phyloP scores from a whole-genome alignment of 2,113 vertebrate genomes.

The Anhinga anhinga region DNA sequence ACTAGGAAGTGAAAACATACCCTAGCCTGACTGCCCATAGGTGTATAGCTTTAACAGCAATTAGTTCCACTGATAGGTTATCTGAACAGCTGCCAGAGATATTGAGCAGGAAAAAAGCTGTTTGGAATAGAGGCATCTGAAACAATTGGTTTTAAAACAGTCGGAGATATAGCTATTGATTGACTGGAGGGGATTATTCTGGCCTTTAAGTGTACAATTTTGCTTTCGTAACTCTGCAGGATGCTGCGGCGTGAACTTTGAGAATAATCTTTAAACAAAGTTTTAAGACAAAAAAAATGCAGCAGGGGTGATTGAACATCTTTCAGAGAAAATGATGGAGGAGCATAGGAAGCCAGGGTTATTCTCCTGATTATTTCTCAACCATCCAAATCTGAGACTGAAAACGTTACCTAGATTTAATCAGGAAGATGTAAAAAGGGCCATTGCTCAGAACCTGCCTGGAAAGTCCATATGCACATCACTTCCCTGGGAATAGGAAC shows the following conservation, averaged over 20 bases:
- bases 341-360: neutral
- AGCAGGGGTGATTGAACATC: neutral
- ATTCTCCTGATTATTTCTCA: neutral
- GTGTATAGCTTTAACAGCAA: constrained; percentile 19
- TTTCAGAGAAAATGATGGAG: neutral
- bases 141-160: constrained; percentile 53
- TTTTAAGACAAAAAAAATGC: neutral
- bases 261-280: neutral
- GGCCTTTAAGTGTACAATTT: neutral
- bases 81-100: constrained; percentile 42
- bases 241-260: neutral
- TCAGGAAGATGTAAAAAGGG: neutral
- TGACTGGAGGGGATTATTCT: constrained; percentile 29
- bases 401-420: neutral
- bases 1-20: neutral
- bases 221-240: constrained; percentile 38
- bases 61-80: constrained; percentile 57
- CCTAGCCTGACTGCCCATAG: neutral
- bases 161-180: constrained; percentile 54
- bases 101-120: constrained; percentile 52
- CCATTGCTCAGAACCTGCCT: neutral
- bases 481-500: neutral
- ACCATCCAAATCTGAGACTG: neutral
- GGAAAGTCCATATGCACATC: neutral
- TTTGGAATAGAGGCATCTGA: constrained; percentile 43